These are phyloP conservation scores for Pristionchus entomophagus DNA, from an alignment of 2,888 invertebrate species.

Conservation along the genomic window DNA sequence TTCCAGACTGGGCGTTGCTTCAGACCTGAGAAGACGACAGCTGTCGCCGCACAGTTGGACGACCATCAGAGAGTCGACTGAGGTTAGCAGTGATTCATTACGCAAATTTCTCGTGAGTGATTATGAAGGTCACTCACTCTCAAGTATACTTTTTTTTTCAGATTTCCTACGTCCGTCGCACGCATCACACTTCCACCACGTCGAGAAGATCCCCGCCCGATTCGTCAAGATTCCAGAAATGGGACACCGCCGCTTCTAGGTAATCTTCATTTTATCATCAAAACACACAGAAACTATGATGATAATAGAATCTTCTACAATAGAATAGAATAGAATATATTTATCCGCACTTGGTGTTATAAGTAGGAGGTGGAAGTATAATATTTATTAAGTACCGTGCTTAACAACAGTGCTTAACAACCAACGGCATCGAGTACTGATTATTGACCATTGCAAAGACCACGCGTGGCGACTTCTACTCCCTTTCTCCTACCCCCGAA, in stretches of 20 bases:
- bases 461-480: slow-evolving; percentile 37
- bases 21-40: background rate
- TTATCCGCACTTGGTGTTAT: no score
- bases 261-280: no score
- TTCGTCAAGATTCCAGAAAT: background rate
- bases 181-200: background rate
- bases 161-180: slow-evolving; percentile 43
- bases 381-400: no score
- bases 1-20: background rate
- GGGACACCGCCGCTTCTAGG: background rate
- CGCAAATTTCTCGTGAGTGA: background rate
- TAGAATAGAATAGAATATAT: no score
- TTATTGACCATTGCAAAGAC: background rate
- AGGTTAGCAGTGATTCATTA: background rate
- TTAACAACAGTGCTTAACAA: no score
- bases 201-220: slow-evolving; percentile 19
- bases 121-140: background rate
- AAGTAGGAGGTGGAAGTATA: no score
- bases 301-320: no score
- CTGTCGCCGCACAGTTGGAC: slow-evolving; percentile 48
- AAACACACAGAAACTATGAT: no score
- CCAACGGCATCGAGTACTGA: no score
- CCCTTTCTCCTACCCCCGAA: slow-evolving; percentile 43
- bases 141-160: background rate
- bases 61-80: slow-evolving; percentile 45